Conservation (phyloP, 2,888 invertebrate species). For the Steinernema carpocapsae region DNA sequence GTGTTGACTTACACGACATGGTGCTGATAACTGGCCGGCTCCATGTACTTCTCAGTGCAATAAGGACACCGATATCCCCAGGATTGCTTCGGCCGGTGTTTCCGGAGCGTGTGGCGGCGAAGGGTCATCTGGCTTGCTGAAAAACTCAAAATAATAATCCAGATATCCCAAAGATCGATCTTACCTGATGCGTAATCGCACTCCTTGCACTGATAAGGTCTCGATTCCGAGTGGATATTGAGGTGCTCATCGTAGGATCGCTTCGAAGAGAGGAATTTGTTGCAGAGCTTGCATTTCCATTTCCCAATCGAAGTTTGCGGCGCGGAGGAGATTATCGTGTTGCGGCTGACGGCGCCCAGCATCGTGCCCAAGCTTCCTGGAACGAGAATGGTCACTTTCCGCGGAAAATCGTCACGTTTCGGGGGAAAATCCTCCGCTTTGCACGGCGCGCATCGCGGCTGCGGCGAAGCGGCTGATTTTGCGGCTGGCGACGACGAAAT, state of each 20-base stretch:
- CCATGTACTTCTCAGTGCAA: conserved; percentile 63
- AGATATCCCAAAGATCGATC: neutral
- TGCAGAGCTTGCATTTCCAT: conserved; percentile 56
- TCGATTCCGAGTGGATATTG: conserved; percentile 58
- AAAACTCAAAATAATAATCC: conserved; percentile 37
- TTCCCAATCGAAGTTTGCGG: conserved; percentile 3
- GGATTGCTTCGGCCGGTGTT: conserved; percentile 59
- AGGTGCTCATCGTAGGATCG: conserved; percentile 65
- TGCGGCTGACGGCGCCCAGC: neutral
- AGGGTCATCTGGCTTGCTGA: conserved; percentile 68
- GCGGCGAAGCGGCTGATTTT: too few relatives aligned
- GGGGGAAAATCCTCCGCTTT: too few relatives aligned
- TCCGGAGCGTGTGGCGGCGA: conserved; percentile 64
- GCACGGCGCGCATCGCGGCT: too few relatives aligned
- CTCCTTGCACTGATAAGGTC: conserved; percentile 65
- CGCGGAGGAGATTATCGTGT: conserved; percentile 7
- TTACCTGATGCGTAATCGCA: conserved; percentile 67
- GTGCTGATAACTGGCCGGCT: conserved; percentile 67
- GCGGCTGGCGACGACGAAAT: neutral
- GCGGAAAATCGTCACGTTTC: too few relatives aligned
- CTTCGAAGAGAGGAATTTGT: conserved; percentile 65
- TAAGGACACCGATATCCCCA: conserved; percentile 69
- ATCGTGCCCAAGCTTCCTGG: conserved; percentile 10
- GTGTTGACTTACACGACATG: conserved; percentile 67
- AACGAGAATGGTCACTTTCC: too few relatives aligned